These are phyloP conservation scores for Aphelocoma coerulescens DNA, from an alignment of 2,113 vertebrate genomes.

Conservation along the genomic window DNA sequence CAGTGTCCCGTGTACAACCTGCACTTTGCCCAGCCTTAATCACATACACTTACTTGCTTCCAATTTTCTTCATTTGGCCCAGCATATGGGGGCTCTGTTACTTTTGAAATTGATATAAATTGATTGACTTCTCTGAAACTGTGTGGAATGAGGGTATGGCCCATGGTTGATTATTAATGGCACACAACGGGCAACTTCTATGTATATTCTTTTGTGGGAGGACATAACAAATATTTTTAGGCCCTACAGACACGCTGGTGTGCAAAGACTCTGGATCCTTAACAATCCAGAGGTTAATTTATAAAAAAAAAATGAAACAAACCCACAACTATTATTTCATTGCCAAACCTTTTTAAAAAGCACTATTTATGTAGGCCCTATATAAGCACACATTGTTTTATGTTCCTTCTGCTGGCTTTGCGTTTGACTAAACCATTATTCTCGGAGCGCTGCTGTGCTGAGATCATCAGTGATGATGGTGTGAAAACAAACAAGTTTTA, in stretches of 20 bases:
- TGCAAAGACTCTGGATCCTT: background rate
- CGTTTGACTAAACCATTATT: slow-evolving; percentile 68
- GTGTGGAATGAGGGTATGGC: background rate
- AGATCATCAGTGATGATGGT: slow-evolving; percentile 63
- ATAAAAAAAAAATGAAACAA: slow-evolving; percentile 31
- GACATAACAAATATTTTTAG: background rate
- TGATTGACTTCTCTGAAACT: background rate
- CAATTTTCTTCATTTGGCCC: background rate
- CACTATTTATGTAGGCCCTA: slow-evolving; percentile 67
- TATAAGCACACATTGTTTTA: slow-evolving; percentile 69
- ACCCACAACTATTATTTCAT: slow-evolving; percentile 61
- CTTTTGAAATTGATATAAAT: background rate
- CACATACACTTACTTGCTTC: background rate
- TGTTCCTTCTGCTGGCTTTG: slow-evolving; percentile 60
- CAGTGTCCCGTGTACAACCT: background rate
- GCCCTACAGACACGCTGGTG: background rate
- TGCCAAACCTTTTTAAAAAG: slow-evolving; percentile 63
- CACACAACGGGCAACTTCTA: background rate
- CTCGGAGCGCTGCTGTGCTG: slow-evolving; percentile 15
- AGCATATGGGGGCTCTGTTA: background rate
- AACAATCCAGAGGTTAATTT: slow-evolving; percentile 35
- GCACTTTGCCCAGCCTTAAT: background rate
- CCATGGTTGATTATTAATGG: background rate
- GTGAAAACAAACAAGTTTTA: slow-evolving; percentile 69
- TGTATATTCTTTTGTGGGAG: background rate